Conservation (phyloP, 2,113 vertebrate genomes). For the Hypanus sabinus region DNA sequence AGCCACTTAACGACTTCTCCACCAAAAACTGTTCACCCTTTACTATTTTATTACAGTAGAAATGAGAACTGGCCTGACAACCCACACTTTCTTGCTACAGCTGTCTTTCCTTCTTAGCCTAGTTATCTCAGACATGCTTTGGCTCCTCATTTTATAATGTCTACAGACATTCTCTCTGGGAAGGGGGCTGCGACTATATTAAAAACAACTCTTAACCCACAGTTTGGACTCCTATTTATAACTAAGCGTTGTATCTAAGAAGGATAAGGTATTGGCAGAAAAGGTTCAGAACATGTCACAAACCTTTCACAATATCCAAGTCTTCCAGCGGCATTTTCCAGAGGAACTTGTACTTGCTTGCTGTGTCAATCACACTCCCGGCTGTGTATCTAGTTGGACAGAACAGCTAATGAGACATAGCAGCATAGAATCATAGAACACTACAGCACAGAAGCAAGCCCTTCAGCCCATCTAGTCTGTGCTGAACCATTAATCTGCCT, state of each 20-base stretch:
- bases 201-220: neutral
- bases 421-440: no score
- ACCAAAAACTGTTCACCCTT: neutral
- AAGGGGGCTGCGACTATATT: neutral
- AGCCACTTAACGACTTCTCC: neutral
- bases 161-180: neutral
- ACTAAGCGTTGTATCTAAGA: neutral
- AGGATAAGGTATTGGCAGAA: neutral
- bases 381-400: conserved; percentile 72
- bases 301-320: conserved; percentile 88
- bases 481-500: no score
- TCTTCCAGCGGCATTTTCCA: conserved; percentile 94
- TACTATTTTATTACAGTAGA: neutral
- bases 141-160: neutral
- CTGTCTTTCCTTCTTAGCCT: neutral
- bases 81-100: neutral
- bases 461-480: no score
- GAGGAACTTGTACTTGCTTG: conserved; percentile 96
- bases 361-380: conserved; percentile 85
- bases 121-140: neutral
- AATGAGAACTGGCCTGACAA: neutral
- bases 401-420: neutral
- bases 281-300: conserved; percentile 30
- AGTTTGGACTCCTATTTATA: neutral
- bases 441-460: no score